These are phyloP conservation scores for Colistium nudipinnis DNA, from an alignment of 2,113 vertebrate genomes.

Conservation along the genomic window DNA sequence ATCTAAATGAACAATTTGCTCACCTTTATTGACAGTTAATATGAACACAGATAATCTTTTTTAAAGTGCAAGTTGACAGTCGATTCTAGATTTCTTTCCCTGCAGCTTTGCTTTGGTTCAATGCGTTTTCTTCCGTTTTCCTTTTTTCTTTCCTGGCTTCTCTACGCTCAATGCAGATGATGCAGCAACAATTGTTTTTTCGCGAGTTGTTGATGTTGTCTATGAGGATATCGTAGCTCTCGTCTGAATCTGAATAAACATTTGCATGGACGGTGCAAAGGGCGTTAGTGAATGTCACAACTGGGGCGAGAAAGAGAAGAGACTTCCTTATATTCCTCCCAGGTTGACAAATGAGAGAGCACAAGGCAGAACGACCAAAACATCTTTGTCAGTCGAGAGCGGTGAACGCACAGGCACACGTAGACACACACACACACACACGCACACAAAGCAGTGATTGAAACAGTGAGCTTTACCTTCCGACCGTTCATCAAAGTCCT, in stretches of 20 bases:
- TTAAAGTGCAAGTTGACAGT: neutral
- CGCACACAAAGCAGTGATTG: neutral
- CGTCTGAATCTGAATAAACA: conserved; percentile 56
- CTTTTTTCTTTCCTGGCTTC: conserved; percentile 22
- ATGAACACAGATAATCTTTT: conserved; percentile 18
- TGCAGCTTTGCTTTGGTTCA: neutral
- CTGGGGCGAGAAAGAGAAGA: neutral
- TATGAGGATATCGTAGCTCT: conserved; percentile 49
- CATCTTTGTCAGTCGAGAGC: neutral
- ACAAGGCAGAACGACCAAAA: neutral
- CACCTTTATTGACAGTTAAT: conserved; percentile 4
- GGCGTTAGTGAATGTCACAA: conserved; percentile 37
- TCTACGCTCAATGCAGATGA: conserved; percentile 38
- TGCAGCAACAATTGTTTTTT: conserved; percentile 29
- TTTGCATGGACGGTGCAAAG: conserved; percentile 47
- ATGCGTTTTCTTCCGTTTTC: conserved; percentile 13
- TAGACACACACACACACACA: neutral
- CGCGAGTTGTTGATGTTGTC: conserved; percentile 36
- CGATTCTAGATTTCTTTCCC: conserved; percentile 7
- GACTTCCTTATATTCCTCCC: neutral
- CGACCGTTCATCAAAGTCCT: conserved; percentile 96
- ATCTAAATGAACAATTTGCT: neutral
- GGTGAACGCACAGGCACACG: neutral
- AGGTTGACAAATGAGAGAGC: neutral
- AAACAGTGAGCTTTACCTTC: conserved; percentile 83